These are phyloP conservation scores for Aphidius gifuensis DNA, from an alignment of 1,140 invertebrate species.

Conservation along the genomic window DNA sequence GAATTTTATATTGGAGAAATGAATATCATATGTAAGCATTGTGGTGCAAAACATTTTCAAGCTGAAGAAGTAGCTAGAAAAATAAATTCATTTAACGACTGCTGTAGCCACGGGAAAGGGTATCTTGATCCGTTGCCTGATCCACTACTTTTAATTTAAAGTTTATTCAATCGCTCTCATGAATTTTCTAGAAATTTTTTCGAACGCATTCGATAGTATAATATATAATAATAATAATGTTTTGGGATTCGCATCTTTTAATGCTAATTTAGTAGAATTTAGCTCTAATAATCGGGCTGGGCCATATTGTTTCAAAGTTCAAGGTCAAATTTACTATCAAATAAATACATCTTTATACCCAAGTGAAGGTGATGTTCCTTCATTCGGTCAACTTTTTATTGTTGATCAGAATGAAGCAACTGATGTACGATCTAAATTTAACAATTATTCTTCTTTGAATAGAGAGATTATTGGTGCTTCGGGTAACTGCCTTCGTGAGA, in stretches of 20 bases:
- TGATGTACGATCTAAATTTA: background rate
- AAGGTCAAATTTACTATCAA: conserved; percentile 7
- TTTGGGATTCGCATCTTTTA: conserved; percentile 15
- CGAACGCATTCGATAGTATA: conserved; percentile 13
- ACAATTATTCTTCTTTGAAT: background rate
- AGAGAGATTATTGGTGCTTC: conserved; percentile 4
- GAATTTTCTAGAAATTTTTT: conserved; percentile 7
- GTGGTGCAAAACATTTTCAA: conserved; percentile 8
- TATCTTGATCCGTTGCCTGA: conserved; percentile 2
- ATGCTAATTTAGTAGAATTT: conserved; percentile 16
- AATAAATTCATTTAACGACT: conserved; percentile 15
- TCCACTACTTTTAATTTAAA: background rate
- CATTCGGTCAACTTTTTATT: conserved; percentile 21
- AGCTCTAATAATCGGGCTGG: conserved; percentile 1
- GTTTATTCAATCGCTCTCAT: conserved; percentile 3
- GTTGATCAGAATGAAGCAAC: conserved; percentile 18
- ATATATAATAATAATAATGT: conserved; percentile 16
- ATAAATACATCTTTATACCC: conserved; percentile 14
- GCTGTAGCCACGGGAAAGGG: conserved; percentile 12
- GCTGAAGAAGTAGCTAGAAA: background rate
- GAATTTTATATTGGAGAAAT: too few species aligned
- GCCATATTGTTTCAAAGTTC: conserved; percentile 5
- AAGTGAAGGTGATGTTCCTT: conserved; percentile 5
- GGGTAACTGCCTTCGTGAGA: conserved; percentile 10
- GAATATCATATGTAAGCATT: conserved; percentile 14